Conservation (phyloP, 2,888 invertebrate species). For the Tetragnatha montana region DNA sequence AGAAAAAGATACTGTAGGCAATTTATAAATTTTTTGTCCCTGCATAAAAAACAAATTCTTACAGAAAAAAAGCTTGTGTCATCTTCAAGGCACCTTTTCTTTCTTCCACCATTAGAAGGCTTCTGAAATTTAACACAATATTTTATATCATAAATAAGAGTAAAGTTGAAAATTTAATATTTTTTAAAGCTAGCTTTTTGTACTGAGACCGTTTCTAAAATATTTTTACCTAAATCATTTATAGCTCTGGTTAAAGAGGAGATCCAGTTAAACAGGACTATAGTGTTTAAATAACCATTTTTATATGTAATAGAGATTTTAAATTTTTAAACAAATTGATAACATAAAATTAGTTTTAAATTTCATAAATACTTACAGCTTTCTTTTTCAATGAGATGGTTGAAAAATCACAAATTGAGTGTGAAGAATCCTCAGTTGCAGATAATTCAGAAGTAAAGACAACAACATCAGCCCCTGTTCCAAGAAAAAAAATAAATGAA, state of each 20-base stretch:
- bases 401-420: constrained; percentile 12
- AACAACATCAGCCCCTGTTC: constrained; percentile 62
- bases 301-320: no score
- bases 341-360: no score
- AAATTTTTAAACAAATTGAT: no score
- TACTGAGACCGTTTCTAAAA: no score
- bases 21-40: background rate
- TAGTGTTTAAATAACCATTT: no score
- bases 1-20: background rate
- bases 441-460: constrained; percentile 55
- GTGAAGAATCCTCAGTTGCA: constrained; percentile 30
- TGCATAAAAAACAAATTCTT: background rate
- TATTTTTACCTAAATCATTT: no score
- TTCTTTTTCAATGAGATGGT: background rate
- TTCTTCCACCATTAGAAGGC: constrained; percentile 9
- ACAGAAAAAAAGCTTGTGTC: constrained; percentile 44
- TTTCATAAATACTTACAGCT: constrained; percentile 21
- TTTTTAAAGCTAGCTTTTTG: no score
- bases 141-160: background rate
- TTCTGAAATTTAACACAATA: constrained; percentile 26
- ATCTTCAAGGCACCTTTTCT: constrained; percentile 32
- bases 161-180: no score
- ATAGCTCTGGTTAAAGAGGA: no score
- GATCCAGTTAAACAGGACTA: no score
- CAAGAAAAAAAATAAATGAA: background rate